phyloP scores from a whole-genome alignment of 92 coral and sea anemone species.

The Palythoa grandiflora region DNA sequence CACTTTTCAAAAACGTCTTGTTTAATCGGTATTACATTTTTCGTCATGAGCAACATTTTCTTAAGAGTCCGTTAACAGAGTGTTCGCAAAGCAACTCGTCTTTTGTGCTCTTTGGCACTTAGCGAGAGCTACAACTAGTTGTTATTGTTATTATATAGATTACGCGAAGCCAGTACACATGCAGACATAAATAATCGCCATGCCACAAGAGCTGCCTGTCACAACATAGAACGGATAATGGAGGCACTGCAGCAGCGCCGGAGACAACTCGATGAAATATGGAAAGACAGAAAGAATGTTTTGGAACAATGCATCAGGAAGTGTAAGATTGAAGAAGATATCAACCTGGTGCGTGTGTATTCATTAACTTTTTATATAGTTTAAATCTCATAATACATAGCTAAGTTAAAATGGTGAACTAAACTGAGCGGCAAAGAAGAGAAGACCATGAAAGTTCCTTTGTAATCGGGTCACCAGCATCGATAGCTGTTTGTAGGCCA shows the following conservation, averaged over 20 bases:
- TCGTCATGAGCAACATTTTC: too few relatives aligned
- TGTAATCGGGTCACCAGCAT: too few relatives aligned
- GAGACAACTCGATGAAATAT: conserved; percentile 87
- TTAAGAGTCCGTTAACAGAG: too few relatives aligned
- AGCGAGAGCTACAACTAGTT: neutral
- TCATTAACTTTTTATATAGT: neutral
- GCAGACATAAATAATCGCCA: conserved; percentile 98
- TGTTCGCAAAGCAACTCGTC: too few relatives aligned
- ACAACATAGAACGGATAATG: conserved; percentile 91
- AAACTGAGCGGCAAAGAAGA: too few relatives aligned
- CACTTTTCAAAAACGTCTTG: neutral
- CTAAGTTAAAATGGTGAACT: too few relatives aligned
- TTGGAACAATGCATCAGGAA: conserved; percentile 94
- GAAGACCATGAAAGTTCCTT: too few relatives aligned
- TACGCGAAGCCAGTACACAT: conserved; percentile 93
- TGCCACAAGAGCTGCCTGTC: conserved; percentile 97
- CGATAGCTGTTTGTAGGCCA: too few relatives aligned
- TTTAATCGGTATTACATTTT: too few relatives aligned
- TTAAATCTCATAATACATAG: neutral
- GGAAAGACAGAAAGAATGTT: conserved; percentile 89
- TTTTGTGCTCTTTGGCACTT: too few relatives aligned
- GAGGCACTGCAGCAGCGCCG: conserved; percentile 93
- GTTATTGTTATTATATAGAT: conserved; percentile 46
- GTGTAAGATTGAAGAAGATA: conserved; percentile 96
- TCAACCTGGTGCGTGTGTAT: conserved; percentile 63